Percentiles rank a stretch among this genome's conserved stretches.
These are phyloP conservation scores for Pteria penguin DNA, from an alignment of 2,888 invertebrate genomes.

Conservation along the genomic window DNA sequence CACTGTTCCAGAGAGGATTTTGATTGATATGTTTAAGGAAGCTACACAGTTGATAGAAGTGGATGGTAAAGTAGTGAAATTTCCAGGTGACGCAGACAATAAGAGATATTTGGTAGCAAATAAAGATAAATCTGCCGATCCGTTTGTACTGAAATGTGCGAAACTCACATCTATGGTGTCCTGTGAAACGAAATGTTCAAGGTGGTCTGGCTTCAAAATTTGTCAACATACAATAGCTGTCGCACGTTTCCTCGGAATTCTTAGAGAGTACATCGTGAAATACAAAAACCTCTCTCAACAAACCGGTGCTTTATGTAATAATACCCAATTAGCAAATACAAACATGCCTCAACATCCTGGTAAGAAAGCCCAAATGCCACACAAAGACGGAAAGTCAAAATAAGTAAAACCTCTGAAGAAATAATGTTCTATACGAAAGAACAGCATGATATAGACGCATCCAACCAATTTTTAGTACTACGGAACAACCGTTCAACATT, in stretches of 20 bases:
- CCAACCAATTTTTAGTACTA: too few relatives aligned
- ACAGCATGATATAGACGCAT: too few relatives aligned
- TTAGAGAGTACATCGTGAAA: background rate
- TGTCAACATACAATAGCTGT: background rate
- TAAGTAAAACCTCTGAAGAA: background rate
- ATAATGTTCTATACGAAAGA: too few relatives aligned
- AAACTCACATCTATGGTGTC: too few relatives aligned
- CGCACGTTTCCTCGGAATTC: too few relatives aligned
- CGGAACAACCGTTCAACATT: constrained; percentile 6
- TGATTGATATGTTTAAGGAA: background rate
- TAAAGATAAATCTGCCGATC: too few relatives aligned
- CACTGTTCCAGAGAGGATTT: background rate
- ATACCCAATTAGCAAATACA: background rate
- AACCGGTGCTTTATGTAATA: background rate
- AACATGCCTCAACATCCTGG: background rate
- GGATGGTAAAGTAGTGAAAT: too few relatives aligned
- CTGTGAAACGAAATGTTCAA: constrained; percentile 1
- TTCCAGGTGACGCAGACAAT: too few relatives aligned
- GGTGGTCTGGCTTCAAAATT: background rate
- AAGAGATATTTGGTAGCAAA: too few relatives aligned
- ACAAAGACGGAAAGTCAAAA: background rate
- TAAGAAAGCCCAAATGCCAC: background rate
- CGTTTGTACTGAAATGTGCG: too few relatives aligned
- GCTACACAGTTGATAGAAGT: too few relatives aligned
- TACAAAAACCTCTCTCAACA: background rate